phyloP scores from a whole-genome alignment of 64 coral and sea anemone species.

The Orbicella faveolata region DNA sequence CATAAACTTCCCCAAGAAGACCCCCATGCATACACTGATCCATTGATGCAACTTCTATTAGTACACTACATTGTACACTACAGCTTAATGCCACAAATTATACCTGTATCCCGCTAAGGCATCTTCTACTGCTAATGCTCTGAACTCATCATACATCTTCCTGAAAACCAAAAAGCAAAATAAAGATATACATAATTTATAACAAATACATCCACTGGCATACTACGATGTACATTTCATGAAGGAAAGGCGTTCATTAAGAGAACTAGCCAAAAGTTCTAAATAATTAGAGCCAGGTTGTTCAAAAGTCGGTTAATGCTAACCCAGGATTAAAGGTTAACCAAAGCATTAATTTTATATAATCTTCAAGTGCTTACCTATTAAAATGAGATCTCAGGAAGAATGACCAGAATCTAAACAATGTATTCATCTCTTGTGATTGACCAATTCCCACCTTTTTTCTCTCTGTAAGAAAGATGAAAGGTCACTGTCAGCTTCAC shows the following conservation, averaged over 20 bases:
- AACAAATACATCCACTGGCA: background rate
- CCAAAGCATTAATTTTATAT: no score
- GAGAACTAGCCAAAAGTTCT: no score
- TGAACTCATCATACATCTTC: constrained; percentile 98
- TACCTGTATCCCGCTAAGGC: constrained; percentile 91
- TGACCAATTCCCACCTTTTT: constrained; percentile 90
- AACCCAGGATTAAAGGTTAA: no score
- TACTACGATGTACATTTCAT: background rate
- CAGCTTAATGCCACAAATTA: background rate
- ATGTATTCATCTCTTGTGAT: constrained; percentile 95
- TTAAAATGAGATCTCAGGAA: constrained; percentile 95
- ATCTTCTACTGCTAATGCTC: constrained; percentile 84
- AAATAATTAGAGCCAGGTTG: no score
- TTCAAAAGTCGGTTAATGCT: no score
- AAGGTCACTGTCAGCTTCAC: background rate
- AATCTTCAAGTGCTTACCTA: constrained; percentile 51
- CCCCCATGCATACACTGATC: no score
- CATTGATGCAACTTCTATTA: no score
- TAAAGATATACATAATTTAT: background rate
- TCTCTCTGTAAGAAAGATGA: constrained; percentile 57
- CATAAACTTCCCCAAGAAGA: no score
- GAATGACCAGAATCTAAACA: constrained; percentile 99
- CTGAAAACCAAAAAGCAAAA: constrained; percentile 23
- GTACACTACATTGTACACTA: no score
- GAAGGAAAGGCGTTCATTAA: background rate